Percentiles rank a stretch among this genome's conserved stretches.
Conservation (phyloP, 2,797 vertebrate species). For the Manis javanica region DNA sequence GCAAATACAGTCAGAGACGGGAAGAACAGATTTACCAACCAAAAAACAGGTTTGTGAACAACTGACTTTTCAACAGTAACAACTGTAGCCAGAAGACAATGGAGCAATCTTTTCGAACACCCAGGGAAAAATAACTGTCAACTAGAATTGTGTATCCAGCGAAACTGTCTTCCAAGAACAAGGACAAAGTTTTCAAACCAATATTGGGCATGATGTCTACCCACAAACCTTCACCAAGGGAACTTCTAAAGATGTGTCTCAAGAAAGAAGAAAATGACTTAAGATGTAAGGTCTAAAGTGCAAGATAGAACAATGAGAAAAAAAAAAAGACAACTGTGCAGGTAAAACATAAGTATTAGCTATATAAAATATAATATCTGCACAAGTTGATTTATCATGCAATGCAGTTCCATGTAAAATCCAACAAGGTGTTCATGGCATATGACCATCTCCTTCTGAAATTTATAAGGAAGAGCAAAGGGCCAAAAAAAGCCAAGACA, state of each 20-base stretch:
- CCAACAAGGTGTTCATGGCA: not conserved
- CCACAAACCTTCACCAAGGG: not conserved
- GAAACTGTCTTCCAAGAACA: slow-evolving; percentile 10
- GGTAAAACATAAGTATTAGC: not conserved
- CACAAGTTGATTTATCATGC: not conserved
- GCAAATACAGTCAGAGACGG: not conserved
- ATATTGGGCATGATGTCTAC: not conserved
- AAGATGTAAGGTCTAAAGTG: not conserved
- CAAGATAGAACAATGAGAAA: not conserved
- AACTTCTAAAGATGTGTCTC: not conserved
- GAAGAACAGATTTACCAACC: not conserved
- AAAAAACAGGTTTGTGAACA: not conserved
- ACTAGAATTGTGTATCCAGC: not conserved
- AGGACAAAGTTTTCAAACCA: slow-evolving; percentile 33
- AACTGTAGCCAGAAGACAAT: not conserved
- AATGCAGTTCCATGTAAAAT: not conserved
- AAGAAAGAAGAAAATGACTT: not conserved
- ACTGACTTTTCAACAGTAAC: not conserved
- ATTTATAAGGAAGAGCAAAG: not conserved
- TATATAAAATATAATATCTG: not conserved
- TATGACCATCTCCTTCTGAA: not conserved
- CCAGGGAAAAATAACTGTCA: not conserved
- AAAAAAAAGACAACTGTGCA: not conserved
- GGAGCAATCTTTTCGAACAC: not conserved
- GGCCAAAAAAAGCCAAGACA: not conserved